These are phyloP conservation scores for Pachymerium ferrugineum DNA, from an alignment of 2,888 invertebrate genomes.

Conservation along the genomic window DNA sequence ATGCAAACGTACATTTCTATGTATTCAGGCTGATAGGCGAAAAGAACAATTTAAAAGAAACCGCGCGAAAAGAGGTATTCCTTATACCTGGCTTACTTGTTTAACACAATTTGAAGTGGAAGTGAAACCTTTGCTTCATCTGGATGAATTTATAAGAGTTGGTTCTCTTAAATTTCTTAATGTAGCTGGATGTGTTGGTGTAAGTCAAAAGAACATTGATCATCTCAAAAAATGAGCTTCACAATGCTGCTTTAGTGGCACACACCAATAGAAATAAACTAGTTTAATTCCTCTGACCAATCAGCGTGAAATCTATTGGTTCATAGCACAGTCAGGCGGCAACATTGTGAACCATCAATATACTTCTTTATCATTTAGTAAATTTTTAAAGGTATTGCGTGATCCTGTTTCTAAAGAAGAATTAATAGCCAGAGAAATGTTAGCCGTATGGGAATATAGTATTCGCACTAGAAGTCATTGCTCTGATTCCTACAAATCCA, in stretches of 20 bases:
- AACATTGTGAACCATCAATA: too few relatives aligned
- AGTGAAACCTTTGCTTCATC: neutral
- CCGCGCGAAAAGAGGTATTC: neutral
- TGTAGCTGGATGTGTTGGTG: neutral
- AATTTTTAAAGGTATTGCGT: neutral
- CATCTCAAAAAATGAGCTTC: too few relatives aligned
- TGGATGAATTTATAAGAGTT: neutral
- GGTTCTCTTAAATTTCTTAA: neutral
- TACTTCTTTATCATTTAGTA: too few relatives aligned
- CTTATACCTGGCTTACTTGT: neutral
- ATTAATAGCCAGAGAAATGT: neutral
- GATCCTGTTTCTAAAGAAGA: neutral
- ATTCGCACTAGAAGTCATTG: neutral
- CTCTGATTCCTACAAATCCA: neutral
- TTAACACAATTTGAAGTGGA: neutral
- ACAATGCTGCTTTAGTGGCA: too few relatives aligned
- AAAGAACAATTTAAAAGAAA: neutral
- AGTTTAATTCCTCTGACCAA: too few relatives aligned
- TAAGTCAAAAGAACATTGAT: too few relatives aligned
- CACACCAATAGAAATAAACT: too few relatives aligned
- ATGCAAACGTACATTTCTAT: too few relatives aligned
- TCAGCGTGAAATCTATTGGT: too few relatives aligned
- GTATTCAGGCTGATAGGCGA: neutral
- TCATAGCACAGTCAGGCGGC: too few relatives aligned
- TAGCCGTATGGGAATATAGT: neutral